phyloP scores from a whole-genome alignment of 2,113 vertebrate species.

The Albula glossodonta region DNA sequence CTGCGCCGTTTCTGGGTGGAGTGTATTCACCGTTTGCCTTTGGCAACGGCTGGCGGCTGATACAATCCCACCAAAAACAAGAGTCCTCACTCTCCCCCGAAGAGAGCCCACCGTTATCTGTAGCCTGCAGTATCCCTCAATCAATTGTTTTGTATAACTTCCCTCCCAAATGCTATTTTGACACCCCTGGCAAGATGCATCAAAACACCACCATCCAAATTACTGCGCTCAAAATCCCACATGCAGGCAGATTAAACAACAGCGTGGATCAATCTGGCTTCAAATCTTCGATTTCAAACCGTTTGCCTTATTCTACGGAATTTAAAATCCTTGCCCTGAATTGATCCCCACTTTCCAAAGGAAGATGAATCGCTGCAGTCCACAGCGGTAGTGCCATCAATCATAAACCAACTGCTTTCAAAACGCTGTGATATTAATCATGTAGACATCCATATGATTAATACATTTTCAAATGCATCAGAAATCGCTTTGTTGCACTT shows the following conservation, averaged over 20 bases:
- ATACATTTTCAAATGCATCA: background rate
- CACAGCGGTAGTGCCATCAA: background rate
- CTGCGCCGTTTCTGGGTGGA: conserved; percentile 23
- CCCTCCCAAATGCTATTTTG: background rate
- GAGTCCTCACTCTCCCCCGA: background rate
- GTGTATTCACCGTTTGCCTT: conserved; percentile 17
- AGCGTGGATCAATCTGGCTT: too few species aligned
- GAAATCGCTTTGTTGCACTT: background rate
- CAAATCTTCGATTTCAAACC: background rate
- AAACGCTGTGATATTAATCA: background rate
- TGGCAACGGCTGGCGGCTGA: conserved; percentile 17
- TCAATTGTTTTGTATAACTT: background rate
- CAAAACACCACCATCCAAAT: background rate
- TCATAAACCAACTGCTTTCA: background rate
- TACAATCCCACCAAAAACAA: background rate
- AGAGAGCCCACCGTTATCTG: background rate
- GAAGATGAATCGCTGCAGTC: background rate
- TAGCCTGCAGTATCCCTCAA: background rate
- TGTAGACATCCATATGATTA: background rate
- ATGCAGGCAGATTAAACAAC: background rate
- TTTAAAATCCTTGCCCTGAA: background rate
- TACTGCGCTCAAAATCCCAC: background rate
- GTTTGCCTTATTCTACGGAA: background rate
- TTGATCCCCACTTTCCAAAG: background rate
- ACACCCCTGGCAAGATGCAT: background rate